phyloP scores from a whole-genome alignment of 2,113 vertebrate species.

The Carettochelys insculpta region DNA sequence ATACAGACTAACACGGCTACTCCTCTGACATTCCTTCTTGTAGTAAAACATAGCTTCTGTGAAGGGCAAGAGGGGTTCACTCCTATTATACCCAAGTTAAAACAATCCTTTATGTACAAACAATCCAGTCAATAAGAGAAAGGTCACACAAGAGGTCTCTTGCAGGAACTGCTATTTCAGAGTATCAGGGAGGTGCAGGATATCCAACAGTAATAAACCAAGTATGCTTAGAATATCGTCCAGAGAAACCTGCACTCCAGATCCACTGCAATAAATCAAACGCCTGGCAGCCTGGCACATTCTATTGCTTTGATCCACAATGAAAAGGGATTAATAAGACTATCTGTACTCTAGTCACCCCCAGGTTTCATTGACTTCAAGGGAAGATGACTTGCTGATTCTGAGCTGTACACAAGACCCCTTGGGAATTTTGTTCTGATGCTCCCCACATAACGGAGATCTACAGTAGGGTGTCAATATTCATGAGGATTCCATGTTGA shows the following conservation, averaged over 20 bases:
- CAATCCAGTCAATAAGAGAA: conserved; percentile 11
- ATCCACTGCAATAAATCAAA: conserved; percentile 26
- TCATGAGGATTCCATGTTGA: too few relatives aligned
- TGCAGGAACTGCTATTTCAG: not conserved
- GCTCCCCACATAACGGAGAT: conserved; percentile 9
- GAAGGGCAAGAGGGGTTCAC: not conserved
- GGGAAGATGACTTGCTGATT: conserved; percentile 43
- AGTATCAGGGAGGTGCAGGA: conserved; percentile 3
- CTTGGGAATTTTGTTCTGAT: not conserved
- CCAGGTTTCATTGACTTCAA: conserved; percentile 52
- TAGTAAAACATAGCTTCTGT: conserved; percentile 36
- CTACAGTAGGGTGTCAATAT: too few relatives aligned
- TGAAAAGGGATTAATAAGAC: conserved; percentile 44
- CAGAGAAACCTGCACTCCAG: not conserved
- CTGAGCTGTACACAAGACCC: not conserved
- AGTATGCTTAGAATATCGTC: not conserved
- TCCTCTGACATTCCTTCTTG: too few relatives aligned
- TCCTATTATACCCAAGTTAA: conserved; percentile 26
- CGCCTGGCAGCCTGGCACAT: conserved; percentile 28
- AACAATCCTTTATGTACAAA: not conserved
- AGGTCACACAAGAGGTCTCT: conserved; percentile 19
- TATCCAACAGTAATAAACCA: not conserved
- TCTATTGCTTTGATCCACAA: conserved; percentile 56
- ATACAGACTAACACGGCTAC: too few relatives aligned
- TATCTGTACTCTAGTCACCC: not conserved